Conservation (phyloP, 1,140 invertebrate species). For the Orius insidiosus region DNA sequence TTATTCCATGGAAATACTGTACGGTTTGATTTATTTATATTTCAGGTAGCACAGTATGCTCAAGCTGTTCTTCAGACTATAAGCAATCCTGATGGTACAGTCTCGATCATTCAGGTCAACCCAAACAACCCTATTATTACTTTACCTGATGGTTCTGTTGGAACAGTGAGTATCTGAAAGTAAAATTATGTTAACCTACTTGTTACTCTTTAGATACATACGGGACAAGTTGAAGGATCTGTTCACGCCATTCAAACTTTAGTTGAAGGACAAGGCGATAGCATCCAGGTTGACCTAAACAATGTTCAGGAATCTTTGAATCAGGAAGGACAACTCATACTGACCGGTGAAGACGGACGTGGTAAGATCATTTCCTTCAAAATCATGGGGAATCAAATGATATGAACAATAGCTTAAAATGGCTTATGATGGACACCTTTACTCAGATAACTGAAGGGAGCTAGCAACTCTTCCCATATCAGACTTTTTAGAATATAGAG, state of each 20-base stretch:
- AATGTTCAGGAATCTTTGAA: conserved; percentile 69
- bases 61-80: conserved; percentile 89
- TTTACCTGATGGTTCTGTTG: conserved; percentile 83
- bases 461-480: too few species aligned
- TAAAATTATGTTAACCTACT: too few species aligned
- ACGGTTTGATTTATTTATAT: background rate
- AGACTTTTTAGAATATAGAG: too few species aligned
- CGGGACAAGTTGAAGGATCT: conserved; percentile 48
- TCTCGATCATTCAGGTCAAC: conserved; percentile 92
- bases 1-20: background rate
- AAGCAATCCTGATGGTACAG: conserved; percentile 89
- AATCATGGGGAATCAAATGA: background rate
- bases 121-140: conserved; percentile 88
- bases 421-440: too few species aligned
- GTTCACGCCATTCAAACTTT: conserved; percentile 50
- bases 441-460: too few species aligned
- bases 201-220: conserved; percentile 46
- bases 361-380: conserved; percentile 34
- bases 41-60: conserved; percentile 38
- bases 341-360: conserved; percentile 85
- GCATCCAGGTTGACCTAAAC: conserved; percentile 69
- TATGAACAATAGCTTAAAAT: too few species aligned
- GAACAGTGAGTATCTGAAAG: conserved; percentile 51
- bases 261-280: conserved; percentile 46
- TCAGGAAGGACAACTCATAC: conserved; percentile 85